Percentiles rank a stretch among this genome's conserved stretches.
Conservation (phyloP, 2,113 vertebrate species). For the Cavia aperea region DNA sequence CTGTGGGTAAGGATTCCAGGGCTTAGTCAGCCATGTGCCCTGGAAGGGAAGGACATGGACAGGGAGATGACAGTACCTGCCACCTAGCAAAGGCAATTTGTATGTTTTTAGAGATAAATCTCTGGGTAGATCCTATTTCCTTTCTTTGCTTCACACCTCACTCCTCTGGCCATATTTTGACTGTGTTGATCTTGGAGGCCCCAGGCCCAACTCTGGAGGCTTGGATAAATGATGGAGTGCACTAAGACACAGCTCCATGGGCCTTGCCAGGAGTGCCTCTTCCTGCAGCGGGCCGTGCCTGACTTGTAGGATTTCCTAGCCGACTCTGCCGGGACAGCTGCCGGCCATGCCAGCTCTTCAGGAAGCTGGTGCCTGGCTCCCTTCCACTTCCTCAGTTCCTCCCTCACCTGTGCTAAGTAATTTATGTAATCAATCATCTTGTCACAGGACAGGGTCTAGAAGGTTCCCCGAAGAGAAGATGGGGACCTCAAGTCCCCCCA, state of each 20-base stretch:
- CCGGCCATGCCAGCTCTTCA: background rate
- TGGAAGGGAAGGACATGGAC: background rate
- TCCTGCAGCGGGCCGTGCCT: background rate
- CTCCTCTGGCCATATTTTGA: background rate
- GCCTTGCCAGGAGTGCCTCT: background rate
- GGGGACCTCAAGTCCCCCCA: background rate
- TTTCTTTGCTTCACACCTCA: background rate
- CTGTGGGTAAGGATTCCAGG: background rate
- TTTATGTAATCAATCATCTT: background rate
- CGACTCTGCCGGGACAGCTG: background rate
- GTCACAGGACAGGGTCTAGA: background rate
- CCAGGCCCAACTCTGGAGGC: background rate
- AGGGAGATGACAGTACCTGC: background rate
- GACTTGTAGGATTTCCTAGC: background rate
- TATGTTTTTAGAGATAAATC: background rate
- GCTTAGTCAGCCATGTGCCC: background rate
- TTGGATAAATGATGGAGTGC: background rate
- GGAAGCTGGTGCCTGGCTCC: background rate
- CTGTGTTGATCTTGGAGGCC: background rate
- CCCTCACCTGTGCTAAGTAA: background rate
- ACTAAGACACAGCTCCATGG: rapidly evolving
- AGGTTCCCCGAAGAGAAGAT: background rate
- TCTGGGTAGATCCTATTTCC: background rate
- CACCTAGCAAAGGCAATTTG: background rate
- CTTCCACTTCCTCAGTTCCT: background rate